Evolutionary conservation across 2,797 vertebrate species (phyloP), one percentile per base, ranked within the genome.

Genomic region (Microctenopoma stevenorrisi): DNA sequence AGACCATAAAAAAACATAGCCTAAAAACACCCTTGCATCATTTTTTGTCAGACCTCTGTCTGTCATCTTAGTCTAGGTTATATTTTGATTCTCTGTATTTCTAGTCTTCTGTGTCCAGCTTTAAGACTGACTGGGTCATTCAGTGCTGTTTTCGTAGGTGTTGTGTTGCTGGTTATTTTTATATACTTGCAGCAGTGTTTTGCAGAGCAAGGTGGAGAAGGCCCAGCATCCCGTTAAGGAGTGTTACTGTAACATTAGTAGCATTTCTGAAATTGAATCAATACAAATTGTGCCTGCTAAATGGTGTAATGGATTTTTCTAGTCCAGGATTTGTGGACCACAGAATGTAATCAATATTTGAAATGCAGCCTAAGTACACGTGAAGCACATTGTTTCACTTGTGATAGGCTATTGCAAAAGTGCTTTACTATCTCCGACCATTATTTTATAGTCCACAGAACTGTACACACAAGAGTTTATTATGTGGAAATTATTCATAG

Each of bases 221-320:
- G 78, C 70, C 75, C 66, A 65, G 77, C 65, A 66, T 91, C 83
- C 81, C 87, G 82, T 82, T 67, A 68, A 84, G 43, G 86, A 80
- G 76, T 78, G 78, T 89, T 87, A 82, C 82, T 78, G 90, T 91
- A 91, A 90, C 86, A 87, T 91, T 86, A 93, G 92, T 74, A 87
- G 89, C 67, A 63, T 85, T 85, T 85, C 84, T 89, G 82, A 91
- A 89, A 88, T 88, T 64, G 64, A 91, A 91, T 90, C 88, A 81
- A 91, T 93, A 83, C 84, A 88, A 88, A 91, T 89, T 88, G 82
- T 83, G 85, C 90, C 89, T 87, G 85, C 93, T 92, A 88, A 95
- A 94, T 92, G 88, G 74, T 78, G 66, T 93, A 94, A 95, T 94
- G 93, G 93, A 78, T 93, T 91, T 86, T 92, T 89, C 89, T 86